These are phyloP conservation scores for Prolemur simus DNA, from an alignment of 2,113 vertebrate species.

Conservation along the genomic window DNA sequence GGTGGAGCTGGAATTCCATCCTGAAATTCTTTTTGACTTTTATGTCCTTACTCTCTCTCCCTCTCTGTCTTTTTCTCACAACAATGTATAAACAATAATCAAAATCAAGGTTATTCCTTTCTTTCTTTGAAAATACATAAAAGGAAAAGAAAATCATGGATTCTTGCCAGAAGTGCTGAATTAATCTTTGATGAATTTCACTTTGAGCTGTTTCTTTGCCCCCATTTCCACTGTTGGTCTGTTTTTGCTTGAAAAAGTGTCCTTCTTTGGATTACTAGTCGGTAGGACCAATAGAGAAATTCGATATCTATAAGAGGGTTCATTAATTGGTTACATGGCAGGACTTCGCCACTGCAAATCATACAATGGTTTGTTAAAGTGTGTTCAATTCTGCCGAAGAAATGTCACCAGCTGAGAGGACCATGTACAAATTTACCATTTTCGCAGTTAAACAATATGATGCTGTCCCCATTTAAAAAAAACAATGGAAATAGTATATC, in stretches of 20 bases:
- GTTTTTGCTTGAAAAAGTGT: background rate
- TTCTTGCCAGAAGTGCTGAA: background rate
- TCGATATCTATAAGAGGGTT: slow-evolving; percentile 53
- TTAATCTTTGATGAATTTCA: slow-evolving; percentile 37
- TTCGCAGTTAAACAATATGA: background rate
- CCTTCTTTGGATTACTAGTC: slow-evolving; percentile 29
- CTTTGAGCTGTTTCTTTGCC: background rate
- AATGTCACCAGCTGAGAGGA: background rate
- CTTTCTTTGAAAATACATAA: background rate
- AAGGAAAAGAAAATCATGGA: background rate
- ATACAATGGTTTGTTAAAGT: slow-evolving; percentile 46
- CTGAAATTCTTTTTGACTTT: background rate
- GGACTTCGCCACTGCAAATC: slow-evolving; percentile 3
- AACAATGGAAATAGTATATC: background rate
- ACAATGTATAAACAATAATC: background rate
- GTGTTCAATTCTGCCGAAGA: background rate
- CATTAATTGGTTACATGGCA: slow-evolving; percentile 42
- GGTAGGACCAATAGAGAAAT: background rate
- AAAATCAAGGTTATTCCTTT: background rate
- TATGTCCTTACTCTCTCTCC: background rate
- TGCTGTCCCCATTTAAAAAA: background rate
- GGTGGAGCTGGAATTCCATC: background rate
- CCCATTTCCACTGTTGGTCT: background rate
- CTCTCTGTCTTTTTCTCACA: background rate
- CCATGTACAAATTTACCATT: background rate